Evolutionary conservation across 2,113 vertebrate genomes (phyloP).

Genomic region (Centropus unirufus): DNA sequence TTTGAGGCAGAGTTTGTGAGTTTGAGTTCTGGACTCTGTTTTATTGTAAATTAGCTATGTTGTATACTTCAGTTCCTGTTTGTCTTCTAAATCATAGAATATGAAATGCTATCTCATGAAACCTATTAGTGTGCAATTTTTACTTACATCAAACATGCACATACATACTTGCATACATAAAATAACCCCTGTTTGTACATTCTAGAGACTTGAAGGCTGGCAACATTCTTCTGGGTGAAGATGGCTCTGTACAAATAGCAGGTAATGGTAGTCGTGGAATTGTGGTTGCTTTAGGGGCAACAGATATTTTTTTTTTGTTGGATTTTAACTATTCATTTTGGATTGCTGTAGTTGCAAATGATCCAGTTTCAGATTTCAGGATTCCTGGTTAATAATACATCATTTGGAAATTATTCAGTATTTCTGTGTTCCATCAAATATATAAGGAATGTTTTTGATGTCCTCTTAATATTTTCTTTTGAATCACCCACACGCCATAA

Average conservation of each 20-base stretch:
- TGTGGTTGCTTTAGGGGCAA: background rate
- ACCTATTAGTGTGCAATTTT: background rate
- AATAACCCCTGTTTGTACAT: conserved; percentile 25
- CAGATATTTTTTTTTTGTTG: background rate
- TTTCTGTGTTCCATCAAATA: background rate
- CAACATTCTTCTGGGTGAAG: conserved; percentile 97
- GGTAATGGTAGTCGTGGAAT: conserved; percentile 75
- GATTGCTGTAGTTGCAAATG: background rate
- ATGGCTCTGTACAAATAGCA: conserved; percentile 98
- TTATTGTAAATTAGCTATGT: background rate
- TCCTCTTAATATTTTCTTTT: background rate
- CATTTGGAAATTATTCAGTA: background rate
- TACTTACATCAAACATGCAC: background rate
- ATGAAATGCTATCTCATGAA: background rate
- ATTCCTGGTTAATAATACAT: background rate
- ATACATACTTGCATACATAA: background rate
- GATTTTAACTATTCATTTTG: background rate
- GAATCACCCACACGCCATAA: background rate
- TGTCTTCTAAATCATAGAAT: background rate
- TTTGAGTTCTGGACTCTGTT: background rate
- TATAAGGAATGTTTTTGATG: background rate
- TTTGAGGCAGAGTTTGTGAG: background rate
- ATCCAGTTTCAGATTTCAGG: background rate
- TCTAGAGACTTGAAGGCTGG: conserved; percentile 97
- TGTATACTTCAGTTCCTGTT: background rate